Evolutionary conservation across 1,140 invertebrate genomes (phyloP), one percentile per base, ranked within the genome.

Genomic region (Drosophila elegans): DNA sequence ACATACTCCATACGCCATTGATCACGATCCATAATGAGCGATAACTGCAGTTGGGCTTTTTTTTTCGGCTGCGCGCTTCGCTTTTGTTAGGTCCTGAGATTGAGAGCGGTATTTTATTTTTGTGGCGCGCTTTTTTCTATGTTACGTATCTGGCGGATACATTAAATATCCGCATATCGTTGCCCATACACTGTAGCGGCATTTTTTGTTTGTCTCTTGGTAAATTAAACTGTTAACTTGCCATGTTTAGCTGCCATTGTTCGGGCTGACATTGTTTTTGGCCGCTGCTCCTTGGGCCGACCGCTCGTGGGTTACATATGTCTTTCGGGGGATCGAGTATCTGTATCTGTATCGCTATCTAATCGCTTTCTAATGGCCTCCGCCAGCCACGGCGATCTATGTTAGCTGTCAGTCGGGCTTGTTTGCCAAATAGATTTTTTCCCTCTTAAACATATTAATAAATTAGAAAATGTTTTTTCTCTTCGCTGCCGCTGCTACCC

Each of bases 151-250:
- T 88, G 80, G 77, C 79, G 72, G 80, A 83, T 77, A 59, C 76
- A 74, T 69, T 69, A 80, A 62, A 76, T 54, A 80, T 85, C 81
- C 76, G 84, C 85, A 59, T 84, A 72, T 73, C 56, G 56, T 45
- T 55, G 27, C 36, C 60, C 9, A 45, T 32, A 59, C 78, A 62
- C 7, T 76, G 71, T 89, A 84, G 84, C 84, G 80, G 84, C 80
- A 80, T 84, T 80, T 78, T 78, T 60, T 64, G 61, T 64, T 74
- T 84, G 73, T 74, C 73, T 89, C 62, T 54, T 77, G 77, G 68
- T 80, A 89, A 89, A 89, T 89, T 89, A 89, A 89, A 89, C 84
- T 89, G 84, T 89, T 89, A 89, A 89, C 85, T 90, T 90, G 80
- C 84, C 84, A 84, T 88, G 84, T 89, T 90, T 84, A 89, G 85